A percentile compares a stretch with the other conserved stretches of the same genome.
phyloP scores from a whole-genome alignment of 1,140 invertebrate species.

The Drosophila athabasca region DNA sequence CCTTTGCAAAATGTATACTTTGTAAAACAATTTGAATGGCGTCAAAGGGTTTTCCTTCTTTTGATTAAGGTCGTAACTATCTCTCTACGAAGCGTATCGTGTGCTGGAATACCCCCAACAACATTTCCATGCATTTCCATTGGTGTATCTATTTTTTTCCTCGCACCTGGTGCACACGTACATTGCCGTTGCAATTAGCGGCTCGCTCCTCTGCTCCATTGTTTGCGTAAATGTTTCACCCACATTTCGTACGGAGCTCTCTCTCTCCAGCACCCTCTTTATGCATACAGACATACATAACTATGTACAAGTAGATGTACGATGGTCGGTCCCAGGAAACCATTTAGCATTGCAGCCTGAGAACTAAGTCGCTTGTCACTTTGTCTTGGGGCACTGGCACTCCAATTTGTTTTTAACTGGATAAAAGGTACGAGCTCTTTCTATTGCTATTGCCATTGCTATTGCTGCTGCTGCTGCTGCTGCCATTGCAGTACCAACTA shows the following conservation, averaged over 20 bases:
- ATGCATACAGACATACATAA: not conserved
- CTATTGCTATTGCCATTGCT: conserved; percentile 5
- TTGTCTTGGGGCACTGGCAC: conserved; percentile 48
- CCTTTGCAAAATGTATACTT: too few species aligned
- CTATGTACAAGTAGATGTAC: not conserved
- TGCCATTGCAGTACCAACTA: conserved; percentile 25
- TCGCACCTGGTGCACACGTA: conserved; percentile 16
- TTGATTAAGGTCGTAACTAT: not conserved
- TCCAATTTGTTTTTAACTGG: conserved; percentile 57
- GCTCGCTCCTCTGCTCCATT: conserved; percentile 58
- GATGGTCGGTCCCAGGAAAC: conserved; percentile 57
- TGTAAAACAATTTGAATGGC: too few species aligned
- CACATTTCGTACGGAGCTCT: conserved; percentile 21
- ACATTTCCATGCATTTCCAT: conserved; percentile 6
- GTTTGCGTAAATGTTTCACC: conserved; percentile 75
- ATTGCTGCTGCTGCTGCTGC: conserved; percentile 35
- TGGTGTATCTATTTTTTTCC: conserved; percentile 16
- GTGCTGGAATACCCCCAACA: not conserved
- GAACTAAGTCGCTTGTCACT: conserved; percentile 77
- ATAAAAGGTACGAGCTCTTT: conserved; percentile 60
- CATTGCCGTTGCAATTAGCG: conserved; percentile 58
- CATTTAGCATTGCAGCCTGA: conserved; percentile 76
- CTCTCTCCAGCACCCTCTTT: not conserved
- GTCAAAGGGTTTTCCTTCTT: not conserved
- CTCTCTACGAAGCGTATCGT: not conserved